Conservation (phyloP, 1,140 invertebrate species). For the Danaus melanippus region DNA sequence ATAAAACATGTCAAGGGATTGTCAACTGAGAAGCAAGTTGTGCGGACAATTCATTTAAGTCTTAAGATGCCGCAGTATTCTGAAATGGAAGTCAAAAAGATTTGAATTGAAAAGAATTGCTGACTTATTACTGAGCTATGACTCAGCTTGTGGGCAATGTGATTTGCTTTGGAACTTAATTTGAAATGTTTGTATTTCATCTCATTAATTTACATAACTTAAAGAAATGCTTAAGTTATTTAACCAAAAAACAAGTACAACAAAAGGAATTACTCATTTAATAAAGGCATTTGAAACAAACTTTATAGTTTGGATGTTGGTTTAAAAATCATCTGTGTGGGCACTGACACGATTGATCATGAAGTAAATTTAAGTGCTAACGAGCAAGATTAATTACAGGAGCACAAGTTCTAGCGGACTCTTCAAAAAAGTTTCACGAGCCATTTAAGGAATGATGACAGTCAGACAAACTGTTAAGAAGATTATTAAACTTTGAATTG, state of each 20-base stretch:
- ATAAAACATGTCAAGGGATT: conserved; percentile 62
- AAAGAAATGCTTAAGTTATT: too few species aligned
- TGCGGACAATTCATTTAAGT: conserved; percentile 49
- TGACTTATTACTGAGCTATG: conserved; percentile 27
- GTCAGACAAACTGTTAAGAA: not conserved
- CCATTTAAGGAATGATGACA: conserved; percentile 23
- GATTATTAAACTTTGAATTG: too few species aligned
- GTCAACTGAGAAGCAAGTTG: conserved; percentile 39
- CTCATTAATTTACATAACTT: too few species aligned
- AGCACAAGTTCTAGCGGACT: conserved; percentile 24
- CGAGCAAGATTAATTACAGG: conserved; percentile 48
- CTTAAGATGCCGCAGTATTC: conserved; percentile 34
- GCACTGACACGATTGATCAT: too few species aligned
- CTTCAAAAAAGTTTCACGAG: conserved; percentile 27
- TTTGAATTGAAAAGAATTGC: conserved; percentile 42
- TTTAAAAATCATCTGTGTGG: too few species aligned
- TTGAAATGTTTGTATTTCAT: conserved; percentile 16
- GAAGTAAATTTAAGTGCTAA: conserved; percentile 28
- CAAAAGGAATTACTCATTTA: too few species aligned
- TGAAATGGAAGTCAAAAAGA: conserved; percentile 39
- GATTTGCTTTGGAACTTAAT: conserved; percentile 18
- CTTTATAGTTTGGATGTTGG: too few species aligned
- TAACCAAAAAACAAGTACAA: too few species aligned
- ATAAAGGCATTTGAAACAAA: too few species aligned
- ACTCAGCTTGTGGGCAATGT: conserved; percentile 20